phyloP scores from a whole-genome alignment of 2,113 vertebrate species.

The Meles meles region DNA sequence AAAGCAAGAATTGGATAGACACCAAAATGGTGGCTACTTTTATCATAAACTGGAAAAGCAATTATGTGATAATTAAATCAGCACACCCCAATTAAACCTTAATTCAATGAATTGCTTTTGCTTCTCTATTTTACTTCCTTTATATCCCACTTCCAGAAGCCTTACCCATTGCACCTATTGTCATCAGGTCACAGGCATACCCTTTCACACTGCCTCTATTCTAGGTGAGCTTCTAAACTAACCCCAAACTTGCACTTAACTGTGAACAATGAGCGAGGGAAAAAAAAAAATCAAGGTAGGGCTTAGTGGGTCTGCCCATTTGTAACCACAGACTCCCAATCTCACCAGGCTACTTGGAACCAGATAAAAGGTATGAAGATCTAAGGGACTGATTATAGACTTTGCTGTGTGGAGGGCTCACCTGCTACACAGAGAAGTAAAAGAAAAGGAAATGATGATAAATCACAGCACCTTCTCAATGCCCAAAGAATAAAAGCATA shows the following conservation, averaged over 20 bases:
- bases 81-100: slow-evolving; percentile 11
- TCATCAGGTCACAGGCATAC: not conserved
- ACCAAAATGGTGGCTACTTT: slow-evolving; percentile 36
- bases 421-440: not conserved
- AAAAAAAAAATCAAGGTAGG: not conserved
- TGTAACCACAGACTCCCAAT: not conserved
- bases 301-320: not conserved
- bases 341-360: not conserved
- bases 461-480: not conserved
- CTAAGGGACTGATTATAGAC: not conserved
- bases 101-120: not conserved
- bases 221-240: not conserved
- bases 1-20: not conserved
- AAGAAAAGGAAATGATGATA: not conserved
- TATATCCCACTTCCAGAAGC: not conserved
- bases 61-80: slow-evolving; percentile 33
- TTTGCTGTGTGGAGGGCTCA: not conserved
- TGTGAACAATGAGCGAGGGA: not conserved
- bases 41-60: not conserved
- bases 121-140: not conserved
- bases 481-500: not conserved
- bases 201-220: not conserved
- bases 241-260: not conserved
- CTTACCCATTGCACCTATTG: not conserved
- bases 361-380: not conserved